Evolutionary conservation across 2,113 vertebrate species (phyloP).

Genomic region (Onychostruthus taczanowskii): DNA sequence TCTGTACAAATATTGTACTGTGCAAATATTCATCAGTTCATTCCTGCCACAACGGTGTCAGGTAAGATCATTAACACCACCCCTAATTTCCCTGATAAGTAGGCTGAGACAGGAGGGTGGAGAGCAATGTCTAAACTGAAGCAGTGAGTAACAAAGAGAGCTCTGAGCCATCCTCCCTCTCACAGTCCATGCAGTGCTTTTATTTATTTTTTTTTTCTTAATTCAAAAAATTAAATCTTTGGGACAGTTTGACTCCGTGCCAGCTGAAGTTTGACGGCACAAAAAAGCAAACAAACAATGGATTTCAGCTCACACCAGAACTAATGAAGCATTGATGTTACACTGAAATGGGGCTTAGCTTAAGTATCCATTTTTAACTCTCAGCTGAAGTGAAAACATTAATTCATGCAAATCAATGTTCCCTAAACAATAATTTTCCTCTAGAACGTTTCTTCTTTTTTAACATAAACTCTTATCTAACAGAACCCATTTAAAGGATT

Average conservation of each 20-base stretch:
- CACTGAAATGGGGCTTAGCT: background rate
- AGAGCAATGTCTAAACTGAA: background rate
- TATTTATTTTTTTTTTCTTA: too few species aligned
- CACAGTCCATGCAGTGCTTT: background rate
- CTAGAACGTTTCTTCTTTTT: conserved; percentile 1
- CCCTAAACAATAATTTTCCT: conserved; percentile 48
- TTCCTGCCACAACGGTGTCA: background rate
- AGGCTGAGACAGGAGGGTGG: conserved; percentile 3
- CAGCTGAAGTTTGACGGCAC: background rate
- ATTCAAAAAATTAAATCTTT: background rate
- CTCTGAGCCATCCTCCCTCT: background rate
- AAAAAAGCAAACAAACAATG: background rate
- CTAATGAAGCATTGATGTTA: background rate
- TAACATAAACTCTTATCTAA: conserved; percentile 30
- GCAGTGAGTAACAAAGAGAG: background rate
- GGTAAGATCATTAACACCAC: background rate
- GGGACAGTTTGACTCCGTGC: background rate
- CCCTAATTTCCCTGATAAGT: background rate
- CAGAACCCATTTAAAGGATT: background rate
- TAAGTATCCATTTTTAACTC: conserved; percentile 12
- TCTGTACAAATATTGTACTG: background rate
- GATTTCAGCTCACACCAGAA: background rate
- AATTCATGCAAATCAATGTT: conserved; percentile 45
- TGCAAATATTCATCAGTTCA: background rate
- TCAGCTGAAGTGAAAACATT: conserved; percentile 41